A percentile compares a stretch with the other conserved stretches of the same genome.
These are phyloP conservation scores for Laticauda laticaudata DNA, from an alignment of 2,113 vertebrate genomes.

Conservation along the genomic window DNA sequence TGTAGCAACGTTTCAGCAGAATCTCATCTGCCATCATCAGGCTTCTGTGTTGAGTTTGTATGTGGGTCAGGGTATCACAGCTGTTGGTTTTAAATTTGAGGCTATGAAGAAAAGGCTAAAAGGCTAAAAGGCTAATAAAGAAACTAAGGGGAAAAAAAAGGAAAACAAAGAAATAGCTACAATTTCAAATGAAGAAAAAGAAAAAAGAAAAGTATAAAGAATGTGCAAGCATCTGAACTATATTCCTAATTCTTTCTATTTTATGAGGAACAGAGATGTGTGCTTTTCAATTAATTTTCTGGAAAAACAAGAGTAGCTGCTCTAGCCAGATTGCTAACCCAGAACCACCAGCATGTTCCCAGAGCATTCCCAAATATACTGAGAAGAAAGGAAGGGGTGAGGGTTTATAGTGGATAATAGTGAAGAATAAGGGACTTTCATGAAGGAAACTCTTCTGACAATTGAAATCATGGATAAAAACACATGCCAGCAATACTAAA, in stretches of 20 bases:
- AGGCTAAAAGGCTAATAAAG: background rate
- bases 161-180: background rate
- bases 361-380: background rate
- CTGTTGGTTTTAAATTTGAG: no score
- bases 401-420: background rate
- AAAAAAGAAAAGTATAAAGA: background rate
- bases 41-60: no score
- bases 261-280: background rate
- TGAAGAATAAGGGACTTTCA: background rate
- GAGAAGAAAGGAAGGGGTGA: background rate
- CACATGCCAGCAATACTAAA: slow-evolving; percentile 30
- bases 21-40: no score
- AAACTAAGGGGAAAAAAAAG: background rate
- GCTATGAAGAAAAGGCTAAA: no score
- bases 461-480: background rate
- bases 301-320: background rate
- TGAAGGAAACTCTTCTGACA: background rate
- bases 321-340: background rate
- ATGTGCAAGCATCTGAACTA: background rate
- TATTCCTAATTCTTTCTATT: background rate
- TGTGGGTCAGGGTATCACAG: no score
- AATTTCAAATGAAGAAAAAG: background rate
- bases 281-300: background rate
- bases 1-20: no score
- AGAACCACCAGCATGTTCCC: background rate